These are phyloP conservation scores for Macropis europaea DNA, from an alignment of 2,888 invertebrate genomes.

Conservation along the genomic window DNA sequence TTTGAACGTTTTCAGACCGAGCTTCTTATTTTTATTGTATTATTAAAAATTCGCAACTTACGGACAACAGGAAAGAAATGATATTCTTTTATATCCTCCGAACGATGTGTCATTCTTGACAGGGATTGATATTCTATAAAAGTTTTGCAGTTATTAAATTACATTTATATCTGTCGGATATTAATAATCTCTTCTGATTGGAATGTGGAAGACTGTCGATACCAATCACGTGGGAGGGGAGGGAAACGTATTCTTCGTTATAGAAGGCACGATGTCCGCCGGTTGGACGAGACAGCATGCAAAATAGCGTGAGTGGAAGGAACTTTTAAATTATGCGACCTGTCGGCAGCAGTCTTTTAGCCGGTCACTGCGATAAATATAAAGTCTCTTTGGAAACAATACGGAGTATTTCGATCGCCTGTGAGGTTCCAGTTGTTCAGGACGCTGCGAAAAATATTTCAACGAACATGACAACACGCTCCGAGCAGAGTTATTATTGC, in stretches of 20 bases:
- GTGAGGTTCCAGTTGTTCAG: slow-evolving; percentile 28
- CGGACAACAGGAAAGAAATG: no score
- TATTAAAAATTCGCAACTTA: no score
- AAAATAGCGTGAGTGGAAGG: slow-evolving; percentile 51
- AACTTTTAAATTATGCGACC: slow-evolving; percentile 59
- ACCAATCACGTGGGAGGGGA: neutral
- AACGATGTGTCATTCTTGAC: no score
- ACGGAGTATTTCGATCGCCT: slow-evolving; percentile 47
- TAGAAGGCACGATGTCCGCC: slow-evolving; percentile 22
- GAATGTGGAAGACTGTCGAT: slow-evolving; percentile 20
- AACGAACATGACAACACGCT: neutral
- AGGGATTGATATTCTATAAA: no score
- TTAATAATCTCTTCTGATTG: neutral
- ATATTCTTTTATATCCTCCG: no score
- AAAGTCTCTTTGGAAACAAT: slow-evolving; percentile 54
- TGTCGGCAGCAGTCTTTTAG: slow-evolving; percentile 58
- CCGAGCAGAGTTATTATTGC: slow-evolving; percentile 15
- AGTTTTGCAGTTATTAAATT: no score
- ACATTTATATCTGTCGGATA: neutral
- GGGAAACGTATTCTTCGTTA: slow-evolving; percentile 13
- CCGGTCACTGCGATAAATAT: slow-evolving; percentile 50
- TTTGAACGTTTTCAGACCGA: no score
- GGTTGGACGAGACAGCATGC: slow-evolving; percentile 46
- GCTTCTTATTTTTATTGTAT: neutral
- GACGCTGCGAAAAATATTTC: slow-evolving; percentile 28